Evolutionary conservation across 2,113 vertebrate genomes (phyloP), one percentile per base, ranked within the genome.

Genomic region (Brienomyrus longianalis): DNA sequence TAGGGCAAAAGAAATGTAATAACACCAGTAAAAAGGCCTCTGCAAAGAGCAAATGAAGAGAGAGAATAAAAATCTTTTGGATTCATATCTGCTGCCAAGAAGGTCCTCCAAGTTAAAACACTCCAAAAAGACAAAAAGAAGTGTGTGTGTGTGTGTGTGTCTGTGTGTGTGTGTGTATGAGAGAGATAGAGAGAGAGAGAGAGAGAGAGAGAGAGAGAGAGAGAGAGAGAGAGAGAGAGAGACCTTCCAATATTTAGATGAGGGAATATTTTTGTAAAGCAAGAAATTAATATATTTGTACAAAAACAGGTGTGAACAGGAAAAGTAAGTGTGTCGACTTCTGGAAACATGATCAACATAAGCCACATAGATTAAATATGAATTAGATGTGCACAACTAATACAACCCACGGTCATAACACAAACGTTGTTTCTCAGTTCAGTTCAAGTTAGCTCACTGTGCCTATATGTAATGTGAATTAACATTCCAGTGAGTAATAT

Each of bases 401-500:
- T 11, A 13, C n/a, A 70, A 70, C n/a, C 62, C 27, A 70, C 3
- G 10, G 13, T 31, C 45, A 85, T 19, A n/a, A 43, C 74, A 84
- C 13, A 89, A 59, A 70, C 0, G 83, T 47, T 19, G 17, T 56
- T 48, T 45, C 27, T 85, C 83, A 85, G 9, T 45, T 39, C 80
- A 15, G 50, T 62, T 89, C 11, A 27, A 39, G 35, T 90, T 45
- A 86, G 56, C 15, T 50, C 59, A 54, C 56, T 23, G 52, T 39
- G 11, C 47, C 45, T n/a, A 45, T 11, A 43, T 86, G 86, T 48
- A 89, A 89, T 86, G 43, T 86, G 47, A 89, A 89, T 6, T 15
- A 86, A 35, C 51, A n/a, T 62, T 51, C 51, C 8, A 50, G 56
- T 45, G 11, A 86, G 56, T 52, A 45, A 31, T 45, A 66, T 2